Base-by-base conservation (phyloP, 2,888 invertebrate species). In the Dryobotodes eremita region DNA sequence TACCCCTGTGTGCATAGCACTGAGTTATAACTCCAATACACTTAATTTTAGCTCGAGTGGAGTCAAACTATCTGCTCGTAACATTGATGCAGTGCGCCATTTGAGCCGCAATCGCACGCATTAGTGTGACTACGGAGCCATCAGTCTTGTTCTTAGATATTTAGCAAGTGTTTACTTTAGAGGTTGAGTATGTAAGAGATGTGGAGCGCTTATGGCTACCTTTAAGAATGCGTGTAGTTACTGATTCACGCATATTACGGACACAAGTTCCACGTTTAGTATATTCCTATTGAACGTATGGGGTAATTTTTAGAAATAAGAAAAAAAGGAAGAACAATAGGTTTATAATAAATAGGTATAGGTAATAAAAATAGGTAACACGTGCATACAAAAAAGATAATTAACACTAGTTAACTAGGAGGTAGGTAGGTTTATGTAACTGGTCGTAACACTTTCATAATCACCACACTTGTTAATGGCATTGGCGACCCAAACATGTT, bases 71-170 rank as follows among this genome's bases (percentile, higher is more conserved):
- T 84, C 84, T 82, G n/a, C n/a, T 61, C 66, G 82, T 77, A 71
- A 86, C 83, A 86, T 70, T 88, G 89, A 88, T 88, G 73, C 79
- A 88, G 87, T 88, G 75, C 81, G 71, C 87, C 87, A 88, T 88
- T 88, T 69, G 71, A 70, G 69, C 55, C 36, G 82, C 87, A 89
- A 88, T 88, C 89, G 86, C 78, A 86, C 66, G 82, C 89, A 87
- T 88, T 89, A 89, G 85, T 79, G 75, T 71, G 55, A 36, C 59
- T 71, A 20, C 31, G 66, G 53, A 59, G 55, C 59, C 55, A 88
- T 88, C 79, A 36, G 73, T 89, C 86, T 89, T 86, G 71, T 86
- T 79, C 73, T 69, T 48, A 66, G 71, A 73, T 84, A 31, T 74
- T 76, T 74, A 78, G 81, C 85, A 75, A 86, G 71, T 72, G 77